Percentiles rank a stretch among this genome's conserved stretches.
Evolutionary conservation across 1,140 invertebrate species (phyloP).

Genomic region (Stegodyphus dumicola): DNA sequence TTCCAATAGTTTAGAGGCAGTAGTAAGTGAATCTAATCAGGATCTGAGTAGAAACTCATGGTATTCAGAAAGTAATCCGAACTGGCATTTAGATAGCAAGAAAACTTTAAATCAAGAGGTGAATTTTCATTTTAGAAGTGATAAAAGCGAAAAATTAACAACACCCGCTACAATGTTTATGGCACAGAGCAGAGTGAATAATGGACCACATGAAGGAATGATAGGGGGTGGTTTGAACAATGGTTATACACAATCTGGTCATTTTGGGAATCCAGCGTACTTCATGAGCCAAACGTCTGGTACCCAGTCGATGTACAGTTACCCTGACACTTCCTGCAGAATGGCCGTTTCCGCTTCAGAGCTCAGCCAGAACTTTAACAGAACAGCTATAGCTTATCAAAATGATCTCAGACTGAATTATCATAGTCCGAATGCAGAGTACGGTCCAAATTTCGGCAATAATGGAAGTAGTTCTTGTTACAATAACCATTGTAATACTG

Average conservation of each 20-base stretch:
- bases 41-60: too few species aligned
- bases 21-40: too few species aligned
- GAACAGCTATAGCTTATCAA: slow-evolving; percentile 33
- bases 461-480: slow-evolving; percentile 23
- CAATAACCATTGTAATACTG: slow-evolving; percentile 34
- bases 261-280: slow-evolving; percentile 42
- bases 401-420: slow-evolving; percentile 52
- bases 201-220: slow-evolving; percentile 32
- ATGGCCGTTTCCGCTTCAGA: slow-evolving; percentile 48
- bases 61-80: neutral
- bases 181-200: slow-evolving; percentile 44
- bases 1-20: too few species aligned
- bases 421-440: slow-evolving; percentile 33
- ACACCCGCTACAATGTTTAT: slow-evolving; percentile 45
- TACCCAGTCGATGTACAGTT: slow-evolving; percentile 39
- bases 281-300: slow-evolving; percentile 44
- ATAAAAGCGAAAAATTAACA: neutral
- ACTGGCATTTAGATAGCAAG: neutral
- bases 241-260: slow-evolving; percentile 41
- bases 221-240: slow-evolving; percentile 18
- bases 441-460: slow-evolving; percentile 34
- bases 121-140: neutral
- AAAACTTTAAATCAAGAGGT: neutral
- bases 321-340: slow-evolving; percentile 44
- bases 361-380: slow-evolving; percentile 33